Percentiles rank a stretch among this genome's conserved stretches.
phyloP scores from a whole-genome alignment of 2,888 invertebrate species.

The Drosophila leonis region DNA sequence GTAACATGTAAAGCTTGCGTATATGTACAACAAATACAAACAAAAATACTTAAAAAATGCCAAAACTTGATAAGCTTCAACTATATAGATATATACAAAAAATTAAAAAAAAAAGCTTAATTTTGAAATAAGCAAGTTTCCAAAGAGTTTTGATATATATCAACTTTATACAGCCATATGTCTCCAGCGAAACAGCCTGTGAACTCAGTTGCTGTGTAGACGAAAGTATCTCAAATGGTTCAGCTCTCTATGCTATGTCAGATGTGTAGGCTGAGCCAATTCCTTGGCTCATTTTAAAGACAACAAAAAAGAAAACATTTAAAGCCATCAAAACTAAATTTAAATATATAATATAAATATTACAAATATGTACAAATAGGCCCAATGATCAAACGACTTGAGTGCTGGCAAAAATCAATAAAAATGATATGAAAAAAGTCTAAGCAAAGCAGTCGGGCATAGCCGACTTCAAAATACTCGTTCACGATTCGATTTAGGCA shows the following conservation, averaged over 20 bases:
- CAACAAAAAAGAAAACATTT: background rate
- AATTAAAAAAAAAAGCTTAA: background rate
- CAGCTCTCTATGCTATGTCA: background rate
- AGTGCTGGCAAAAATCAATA: constrained; percentile 15
- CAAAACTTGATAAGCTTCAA: background rate
- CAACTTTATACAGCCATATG: background rate
- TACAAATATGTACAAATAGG: constrained; percentile 18
- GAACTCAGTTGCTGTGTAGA: background rate
- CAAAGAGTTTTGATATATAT: background rate
- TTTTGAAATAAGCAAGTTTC: background rate
- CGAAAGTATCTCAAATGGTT: background rate
- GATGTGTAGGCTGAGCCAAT: background rate
- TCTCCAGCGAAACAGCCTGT: background rate
- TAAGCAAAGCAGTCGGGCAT: background rate
- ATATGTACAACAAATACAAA: background rate
- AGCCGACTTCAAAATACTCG: background rate
- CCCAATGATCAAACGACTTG: background rate
- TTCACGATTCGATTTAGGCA: too few relatives aligned
- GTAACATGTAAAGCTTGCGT: background rate
- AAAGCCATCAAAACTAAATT: constrained; percentile 7
- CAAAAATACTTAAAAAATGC: background rate
- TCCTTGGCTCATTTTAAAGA: background rate
- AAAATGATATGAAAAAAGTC: background rate
- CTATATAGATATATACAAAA: background rate
- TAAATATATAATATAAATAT: background rate